These are phyloP conservation scores for Triops cancriformis DNA, from an alignment of 1,140 invertebrate genomes.

Conservation along the genomic window DNA sequence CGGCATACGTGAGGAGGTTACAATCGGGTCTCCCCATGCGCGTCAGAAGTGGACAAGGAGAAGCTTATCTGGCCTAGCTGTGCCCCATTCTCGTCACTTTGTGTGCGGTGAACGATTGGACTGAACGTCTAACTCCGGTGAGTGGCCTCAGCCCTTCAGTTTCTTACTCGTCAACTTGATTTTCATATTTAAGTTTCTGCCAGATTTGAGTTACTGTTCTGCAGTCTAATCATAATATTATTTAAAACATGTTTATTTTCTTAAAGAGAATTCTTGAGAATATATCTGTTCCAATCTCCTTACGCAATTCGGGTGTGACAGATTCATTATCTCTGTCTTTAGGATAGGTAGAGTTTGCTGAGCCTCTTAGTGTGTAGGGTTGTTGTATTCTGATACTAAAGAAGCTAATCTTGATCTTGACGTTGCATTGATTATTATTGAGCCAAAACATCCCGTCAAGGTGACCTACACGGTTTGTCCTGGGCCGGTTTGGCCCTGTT, in stretches of 20 bases:
- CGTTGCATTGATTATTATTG: background rate
- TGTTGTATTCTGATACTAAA: background rate
- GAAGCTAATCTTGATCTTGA: background rate
- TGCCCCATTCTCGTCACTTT: background rate
- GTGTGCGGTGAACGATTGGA: background rate
- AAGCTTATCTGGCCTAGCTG: background rate
- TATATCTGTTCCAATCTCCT: background rate
- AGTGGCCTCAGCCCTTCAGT: background rate
- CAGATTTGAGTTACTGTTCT: too few species aligned
- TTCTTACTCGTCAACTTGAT: background rate
- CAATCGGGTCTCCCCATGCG: background rate
- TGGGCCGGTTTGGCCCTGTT: background rate
- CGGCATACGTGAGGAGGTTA: constrained; percentile 8
- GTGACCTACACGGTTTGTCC: background rate
- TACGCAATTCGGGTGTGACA: background rate
- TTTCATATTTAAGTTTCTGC: too few species aligned
- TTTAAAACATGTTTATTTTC: too few species aligned
- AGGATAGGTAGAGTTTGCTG: background rate
- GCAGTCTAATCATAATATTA: too few species aligned
- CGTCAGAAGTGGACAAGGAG: background rate
- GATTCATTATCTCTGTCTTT: background rate
- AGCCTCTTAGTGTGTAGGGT: background rate
- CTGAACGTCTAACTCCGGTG: background rate
- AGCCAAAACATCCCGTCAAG: background rate
- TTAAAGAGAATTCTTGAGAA: too few species aligned